Conservation (phyloP, 2,113 vertebrate species). For the Ploceus nigricollis region DNA sequence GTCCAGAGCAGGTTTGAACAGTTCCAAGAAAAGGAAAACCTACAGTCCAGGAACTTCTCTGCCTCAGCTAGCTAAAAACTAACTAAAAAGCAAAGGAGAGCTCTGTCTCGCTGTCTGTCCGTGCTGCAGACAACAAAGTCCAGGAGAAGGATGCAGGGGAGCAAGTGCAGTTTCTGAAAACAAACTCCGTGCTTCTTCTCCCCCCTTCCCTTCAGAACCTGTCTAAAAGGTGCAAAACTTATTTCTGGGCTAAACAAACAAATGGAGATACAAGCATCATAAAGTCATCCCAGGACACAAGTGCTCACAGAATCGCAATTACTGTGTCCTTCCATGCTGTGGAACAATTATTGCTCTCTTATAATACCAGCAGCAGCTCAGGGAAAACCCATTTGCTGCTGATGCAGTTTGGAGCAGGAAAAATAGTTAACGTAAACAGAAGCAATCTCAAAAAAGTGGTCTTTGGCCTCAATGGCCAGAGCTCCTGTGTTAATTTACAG, state of each 20-base stretch:
- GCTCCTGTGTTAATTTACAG: not conserved
- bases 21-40: not conserved
- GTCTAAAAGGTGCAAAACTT: not conserved
- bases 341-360: not conserved
- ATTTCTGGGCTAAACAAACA: not conserved
- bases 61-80: not conserved
- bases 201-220: not conserved
- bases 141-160: not conserved
- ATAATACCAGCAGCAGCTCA: not conserved
- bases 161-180: not conserved
- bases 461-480: not conserved
- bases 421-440: not conserved
- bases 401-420: not conserved
- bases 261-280: not conserved
- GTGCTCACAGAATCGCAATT: not conserved
- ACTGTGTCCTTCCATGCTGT: not conserved
- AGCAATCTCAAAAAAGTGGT: not conserved
- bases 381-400: not conserved
- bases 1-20: not conserved
- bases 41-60: not conserved
- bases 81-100: not conserved
- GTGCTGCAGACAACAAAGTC: not conserved
- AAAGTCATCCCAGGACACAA: not conserved
- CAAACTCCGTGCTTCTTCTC: not conserved
- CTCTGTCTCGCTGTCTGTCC: not conserved